Evolutionary conservation across 2,888 invertebrate species (phyloP).

Genomic region (Meteorus cinctellus): DNA sequence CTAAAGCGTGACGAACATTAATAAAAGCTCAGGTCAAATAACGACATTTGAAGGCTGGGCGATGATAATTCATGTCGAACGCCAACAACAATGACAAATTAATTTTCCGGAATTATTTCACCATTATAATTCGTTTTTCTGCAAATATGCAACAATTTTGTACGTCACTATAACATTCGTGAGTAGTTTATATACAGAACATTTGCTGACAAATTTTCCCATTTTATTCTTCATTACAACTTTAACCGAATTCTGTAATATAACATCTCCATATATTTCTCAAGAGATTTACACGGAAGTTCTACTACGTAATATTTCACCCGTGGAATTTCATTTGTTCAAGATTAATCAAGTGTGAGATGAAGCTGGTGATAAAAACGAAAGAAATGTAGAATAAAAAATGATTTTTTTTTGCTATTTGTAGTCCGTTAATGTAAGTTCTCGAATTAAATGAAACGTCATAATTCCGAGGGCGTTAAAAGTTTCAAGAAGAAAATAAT

Average conservation of each 20-base stretch:
- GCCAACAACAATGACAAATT: background rate
- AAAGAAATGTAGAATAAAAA: background rate
- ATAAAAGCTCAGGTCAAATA: constrained; percentile 2
- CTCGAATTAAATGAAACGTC: background rate
- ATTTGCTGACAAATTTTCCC: background rate
- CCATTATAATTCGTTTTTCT: background rate
- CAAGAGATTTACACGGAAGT: background rate
- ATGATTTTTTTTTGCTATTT: background rate
- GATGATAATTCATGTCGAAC: background rate
- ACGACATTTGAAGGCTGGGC: background rate
- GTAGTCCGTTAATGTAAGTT: background rate
- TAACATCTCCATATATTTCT: background rate
- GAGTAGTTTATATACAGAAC: background rate
- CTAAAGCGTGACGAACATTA: constrained; percentile 4
- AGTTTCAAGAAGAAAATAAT: background rate
- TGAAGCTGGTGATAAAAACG: background rate
- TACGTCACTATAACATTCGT: background rate
- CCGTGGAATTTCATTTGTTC: constrained; percentile 4
- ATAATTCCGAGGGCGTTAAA: background rate
- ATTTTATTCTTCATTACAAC: background rate
- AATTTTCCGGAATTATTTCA: background rate
- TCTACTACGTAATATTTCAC: background rate
- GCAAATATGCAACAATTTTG: background rate
- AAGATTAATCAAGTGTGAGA: constrained; percentile 5
- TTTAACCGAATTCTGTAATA: background rate